Conservation (phyloP, 2,113 vertebrate genomes). For the Scatophagus argus region DNA sequence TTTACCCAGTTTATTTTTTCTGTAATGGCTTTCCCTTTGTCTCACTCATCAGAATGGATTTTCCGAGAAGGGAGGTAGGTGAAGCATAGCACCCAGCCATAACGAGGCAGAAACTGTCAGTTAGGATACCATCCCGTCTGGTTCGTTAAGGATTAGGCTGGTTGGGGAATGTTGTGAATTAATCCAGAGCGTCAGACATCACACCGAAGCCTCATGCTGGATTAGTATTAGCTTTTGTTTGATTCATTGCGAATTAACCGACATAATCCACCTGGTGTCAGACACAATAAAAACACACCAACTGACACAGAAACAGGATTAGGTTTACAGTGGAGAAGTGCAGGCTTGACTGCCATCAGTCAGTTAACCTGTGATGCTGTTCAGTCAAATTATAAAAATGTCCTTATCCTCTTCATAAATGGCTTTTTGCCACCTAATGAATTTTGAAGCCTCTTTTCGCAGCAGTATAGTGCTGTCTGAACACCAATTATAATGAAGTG, state of each 20-base stretch:
- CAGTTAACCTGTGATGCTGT: conserved; percentile 52
- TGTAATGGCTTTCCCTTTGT: conserved; percentile 74
- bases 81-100: conserved; percentile 74
- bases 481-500: background rate
- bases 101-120: conserved; percentile 79
- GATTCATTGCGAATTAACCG: conserved; percentile 76
- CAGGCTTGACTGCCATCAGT: conserved; percentile 55
- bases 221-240: conserved; percentile 81
- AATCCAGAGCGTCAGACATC: conserved; percentile 80
- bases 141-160: conserved; percentile 80
- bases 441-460: conserved; percentile 21
- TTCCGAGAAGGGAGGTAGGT: conserved; percentile 65
- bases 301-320: conserved; percentile 74
- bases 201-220: conserved; percentile 72
- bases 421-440: conserved; percentile 36
- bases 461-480: conserved; percentile 11
- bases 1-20: conserved; percentile 73
- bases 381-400: conserved; percentile 63
- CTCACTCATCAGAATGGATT: conserved; percentile 74
- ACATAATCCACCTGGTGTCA: conserved; percentile 83
- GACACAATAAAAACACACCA: conserved; percentile 79
- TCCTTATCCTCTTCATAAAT: conserved; percentile 30
- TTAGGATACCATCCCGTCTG: conserved; percentile 75
- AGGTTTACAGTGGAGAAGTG: conserved; percentile 54
- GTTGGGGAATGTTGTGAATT: conserved; percentile 79